Evolutionary conservation across 2,113 vertebrate genomes (phyloP).

Genomic region (Sphyrna mokarran): DNA sequence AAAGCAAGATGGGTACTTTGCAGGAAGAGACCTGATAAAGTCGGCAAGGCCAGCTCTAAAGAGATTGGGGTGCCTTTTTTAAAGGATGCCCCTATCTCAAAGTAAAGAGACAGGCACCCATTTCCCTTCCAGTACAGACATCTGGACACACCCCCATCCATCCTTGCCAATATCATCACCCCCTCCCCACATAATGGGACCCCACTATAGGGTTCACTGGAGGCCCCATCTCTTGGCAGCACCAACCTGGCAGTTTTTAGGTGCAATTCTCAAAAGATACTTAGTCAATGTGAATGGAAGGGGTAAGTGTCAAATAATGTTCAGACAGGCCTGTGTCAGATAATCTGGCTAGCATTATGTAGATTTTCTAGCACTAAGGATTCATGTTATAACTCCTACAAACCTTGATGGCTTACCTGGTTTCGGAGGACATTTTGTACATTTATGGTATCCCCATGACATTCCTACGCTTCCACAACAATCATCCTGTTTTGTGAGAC

Average conservation of each 20-base stretch:
- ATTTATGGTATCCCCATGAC: slow-evolving; percentile 79
- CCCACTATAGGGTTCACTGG: no score
- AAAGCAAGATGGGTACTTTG: no score
- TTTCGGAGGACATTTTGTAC: slow-evolving; percentile 76
- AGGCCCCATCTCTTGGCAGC: no score
- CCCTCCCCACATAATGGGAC: no score
- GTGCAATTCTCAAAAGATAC: background rate
- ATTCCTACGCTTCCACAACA: slow-evolving; percentile 86
- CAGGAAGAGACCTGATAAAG: no score
- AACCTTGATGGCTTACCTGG: slow-evolving; percentile 66
- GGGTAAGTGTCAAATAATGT: background rate
- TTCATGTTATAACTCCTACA: background rate
- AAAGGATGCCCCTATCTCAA: no score
- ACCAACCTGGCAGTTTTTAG: background rate
- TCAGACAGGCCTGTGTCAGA: background rate
- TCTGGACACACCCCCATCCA: no score
- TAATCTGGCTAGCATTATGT: background rate
- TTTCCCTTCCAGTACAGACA: no score
- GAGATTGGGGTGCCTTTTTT: no score
- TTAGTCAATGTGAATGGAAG: background rate
- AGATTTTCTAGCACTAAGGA: background rate
- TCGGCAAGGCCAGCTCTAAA: no score
- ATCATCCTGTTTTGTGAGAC: slow-evolving; percentile 80
- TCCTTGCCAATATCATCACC: no score
- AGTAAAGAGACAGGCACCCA: no score